These are phyloP conservation scores for Rhodophaea formosa DNA, from an alignment of 2,888 invertebrate species.

Conservation along the genomic window DNA sequence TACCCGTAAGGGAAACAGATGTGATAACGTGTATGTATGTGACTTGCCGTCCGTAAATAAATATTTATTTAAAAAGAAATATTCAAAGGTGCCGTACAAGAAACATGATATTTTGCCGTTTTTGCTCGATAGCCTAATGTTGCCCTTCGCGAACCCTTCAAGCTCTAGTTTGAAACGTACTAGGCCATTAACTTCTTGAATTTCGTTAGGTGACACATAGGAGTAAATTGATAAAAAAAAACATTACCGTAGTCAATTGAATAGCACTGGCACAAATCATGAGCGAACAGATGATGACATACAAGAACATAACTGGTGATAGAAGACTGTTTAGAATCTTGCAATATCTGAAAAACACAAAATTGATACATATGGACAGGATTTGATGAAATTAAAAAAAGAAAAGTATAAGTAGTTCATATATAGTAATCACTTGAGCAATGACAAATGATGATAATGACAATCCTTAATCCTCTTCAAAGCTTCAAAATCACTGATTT, in stretches of 20 bases:
- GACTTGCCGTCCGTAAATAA: too few relatives aligned
- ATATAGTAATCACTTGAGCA: conserved; percentile 46
- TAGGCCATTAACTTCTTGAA: too few relatives aligned
- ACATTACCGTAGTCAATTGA: conserved; percentile 56
- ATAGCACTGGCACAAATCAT: conserved; percentile 73
- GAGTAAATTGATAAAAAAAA: background rate
- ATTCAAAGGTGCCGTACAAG: too few relatives aligned
- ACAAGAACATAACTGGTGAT: conserved; percentile 71
- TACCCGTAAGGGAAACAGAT: too few relatives aligned
- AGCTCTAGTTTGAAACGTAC: too few relatives aligned
- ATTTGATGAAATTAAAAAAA: background rate
- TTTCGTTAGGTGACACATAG: too few relatives aligned
- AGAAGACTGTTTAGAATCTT: conserved; percentile 56
- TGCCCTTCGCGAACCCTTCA: too few relatives aligned
- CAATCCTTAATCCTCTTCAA: conserved; percentile 49
- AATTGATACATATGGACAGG: background rate
- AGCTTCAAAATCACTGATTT: conserved; percentile 37
- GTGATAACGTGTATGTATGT: too few relatives aligned
- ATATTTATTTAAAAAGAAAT: too few relatives aligned
- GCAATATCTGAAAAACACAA: conserved; percentile 53
- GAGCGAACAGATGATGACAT: conserved; percentile 69
- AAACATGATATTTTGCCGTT: too few relatives aligned
- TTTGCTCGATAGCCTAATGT: too few relatives aligned
- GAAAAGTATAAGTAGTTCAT: background rate
- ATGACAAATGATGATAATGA: conserved; percentile 51